Base-by-base conservation (phyloP, 2,113 vertebrate species). In the Taurulus bubalis region DNA sequence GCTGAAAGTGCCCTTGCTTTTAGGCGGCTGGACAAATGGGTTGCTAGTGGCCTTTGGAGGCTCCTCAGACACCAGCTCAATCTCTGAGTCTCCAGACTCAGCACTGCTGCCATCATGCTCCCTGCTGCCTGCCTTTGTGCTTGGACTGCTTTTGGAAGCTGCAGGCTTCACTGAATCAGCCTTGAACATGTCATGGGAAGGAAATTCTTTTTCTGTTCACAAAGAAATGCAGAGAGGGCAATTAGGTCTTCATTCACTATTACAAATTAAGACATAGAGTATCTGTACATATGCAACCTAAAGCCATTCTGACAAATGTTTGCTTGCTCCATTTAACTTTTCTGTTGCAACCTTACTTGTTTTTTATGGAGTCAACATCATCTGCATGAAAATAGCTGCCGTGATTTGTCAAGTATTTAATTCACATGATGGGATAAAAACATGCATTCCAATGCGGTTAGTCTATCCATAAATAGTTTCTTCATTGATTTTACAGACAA, bases 81-180 rank as follows among this genome's bases (percentile, higher is more conserved):
- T 98, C 94, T 99, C 98, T 0, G 98, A 99, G 89, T 99, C 98
- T 15, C 97, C 98, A 0, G 98, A 99, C 91, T 99, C 98, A 0
- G 96, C 96, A 0, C 96, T 98, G 93, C 97, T 99, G 80, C 89
- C 96, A 18, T 98, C 97, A 0, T 94, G 94, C 56, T 98, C 97
- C 65, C 87, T 87, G 42, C 89, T 77, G 1, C 93, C 24, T 12
- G 73, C 87, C 56, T 94, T 93, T 36, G 89, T 82, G 91, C 24
- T 87, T 51, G 87, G 86, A 6, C 18, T 90, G 79, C 69, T 68
- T 79, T 85, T 88, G 79, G 88, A 51, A 47, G 84, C 82, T 70
- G 89, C 58, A 8, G 86, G 78, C 86, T 94, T 94, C 49, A 64
- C 89, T 18, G 78, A 11, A 34, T 88, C 92, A 22, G 88, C 78